phyloP scores from a whole-genome alignment of 2,113 vertebrate species.

The Lynx canadensis region DNA sequence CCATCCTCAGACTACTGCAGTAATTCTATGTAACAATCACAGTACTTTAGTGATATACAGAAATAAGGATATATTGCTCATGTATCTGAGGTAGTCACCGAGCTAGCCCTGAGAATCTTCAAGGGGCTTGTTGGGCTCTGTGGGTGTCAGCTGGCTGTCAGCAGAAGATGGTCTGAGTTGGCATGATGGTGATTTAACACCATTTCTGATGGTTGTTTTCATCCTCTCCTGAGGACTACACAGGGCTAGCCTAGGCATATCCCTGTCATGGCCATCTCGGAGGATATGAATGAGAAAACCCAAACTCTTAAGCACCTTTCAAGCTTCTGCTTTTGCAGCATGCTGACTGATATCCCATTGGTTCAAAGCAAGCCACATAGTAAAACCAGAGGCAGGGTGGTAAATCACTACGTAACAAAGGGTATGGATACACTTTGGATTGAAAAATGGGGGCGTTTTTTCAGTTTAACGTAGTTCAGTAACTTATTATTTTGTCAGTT shows the following conservation, averaged over 20 bases:
- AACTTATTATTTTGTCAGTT: not conserved
- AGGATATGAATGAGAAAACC: not conserved
- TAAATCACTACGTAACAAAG: not conserved
- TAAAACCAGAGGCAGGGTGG: not conserved
- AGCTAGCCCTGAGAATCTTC: not conserved
- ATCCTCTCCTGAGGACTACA: not conserved
- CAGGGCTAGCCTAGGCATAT: accelerated
- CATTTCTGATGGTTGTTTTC: not conserved
- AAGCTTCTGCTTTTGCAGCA: not conserved
- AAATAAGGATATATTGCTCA: no score
- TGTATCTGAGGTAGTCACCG: not conserved
- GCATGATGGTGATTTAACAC: not conserved
- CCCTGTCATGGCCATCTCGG: not conserved
- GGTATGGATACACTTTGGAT: not conserved
- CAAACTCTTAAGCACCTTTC: not conserved
- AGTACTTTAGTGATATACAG: not conserved
- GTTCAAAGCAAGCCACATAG: not conserved
- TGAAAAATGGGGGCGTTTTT: not conserved
- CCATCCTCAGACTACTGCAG: not conserved
- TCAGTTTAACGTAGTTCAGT: not conserved
- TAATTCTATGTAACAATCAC: not conserved
- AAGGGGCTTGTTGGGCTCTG: not conserved
- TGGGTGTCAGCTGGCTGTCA: not conserved
- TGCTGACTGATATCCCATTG: not conserved
- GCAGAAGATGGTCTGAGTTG: not conserved